A percentile compares a stretch with the other conserved stretches of the same genome.
Evolutionary conservation across 1,140 invertebrate genomes (phyloP).

Genomic region (Drosophila rufa): DNA sequence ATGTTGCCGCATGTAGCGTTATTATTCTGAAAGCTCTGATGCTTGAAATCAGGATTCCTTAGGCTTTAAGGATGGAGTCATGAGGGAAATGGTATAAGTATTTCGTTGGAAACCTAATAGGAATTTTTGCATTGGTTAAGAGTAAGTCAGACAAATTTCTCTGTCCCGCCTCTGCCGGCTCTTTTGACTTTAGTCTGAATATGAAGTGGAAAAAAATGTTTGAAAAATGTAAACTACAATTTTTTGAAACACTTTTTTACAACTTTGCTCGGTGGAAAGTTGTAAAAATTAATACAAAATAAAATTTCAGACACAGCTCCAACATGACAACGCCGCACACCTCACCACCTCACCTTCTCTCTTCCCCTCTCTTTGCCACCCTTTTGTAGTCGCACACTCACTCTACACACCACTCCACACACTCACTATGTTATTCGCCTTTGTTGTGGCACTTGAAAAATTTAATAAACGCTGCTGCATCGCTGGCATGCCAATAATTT

Average conservation of each 20-base stretch:
- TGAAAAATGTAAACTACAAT: not conserved
- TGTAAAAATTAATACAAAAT: conserved; percentile 79
- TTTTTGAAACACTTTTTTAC: conserved; percentile 2
- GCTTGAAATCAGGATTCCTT: not conserved
- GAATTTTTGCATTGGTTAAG: too few species aligned
- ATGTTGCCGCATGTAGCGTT: not conserved
- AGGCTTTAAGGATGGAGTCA: too few species aligned
- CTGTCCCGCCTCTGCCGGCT: too few species aligned
- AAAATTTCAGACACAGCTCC: conserved; percentile 41
- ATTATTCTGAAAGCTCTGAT: not conserved
- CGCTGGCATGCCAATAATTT: conserved; percentile 82
- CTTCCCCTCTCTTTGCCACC: not conserved
- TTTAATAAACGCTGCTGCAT: conserved; percentile 80
- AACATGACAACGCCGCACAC: conserved; percentile 30
- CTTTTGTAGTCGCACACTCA: not conserved
- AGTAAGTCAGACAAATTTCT: too few species aligned
- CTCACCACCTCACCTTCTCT: not conserved
- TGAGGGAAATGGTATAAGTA: not conserved
- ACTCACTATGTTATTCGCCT: conserved; percentile 18
- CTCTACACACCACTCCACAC: conserved; percentile 1
- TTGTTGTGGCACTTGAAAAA: conserved; percentile 73
- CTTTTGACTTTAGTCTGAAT: not conserved
- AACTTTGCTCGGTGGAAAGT: conserved; percentile 38
- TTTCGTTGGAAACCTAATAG: too few species aligned
- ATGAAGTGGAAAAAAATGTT: too few species aligned